Percentiles rank a stretch among this genome's conserved stretches.
These are phyloP conservation scores for Mormyrops attenuatus DNA, from an alignment of 2,797 vertebrate genomes.

Conservation along the genomic window DNA sequence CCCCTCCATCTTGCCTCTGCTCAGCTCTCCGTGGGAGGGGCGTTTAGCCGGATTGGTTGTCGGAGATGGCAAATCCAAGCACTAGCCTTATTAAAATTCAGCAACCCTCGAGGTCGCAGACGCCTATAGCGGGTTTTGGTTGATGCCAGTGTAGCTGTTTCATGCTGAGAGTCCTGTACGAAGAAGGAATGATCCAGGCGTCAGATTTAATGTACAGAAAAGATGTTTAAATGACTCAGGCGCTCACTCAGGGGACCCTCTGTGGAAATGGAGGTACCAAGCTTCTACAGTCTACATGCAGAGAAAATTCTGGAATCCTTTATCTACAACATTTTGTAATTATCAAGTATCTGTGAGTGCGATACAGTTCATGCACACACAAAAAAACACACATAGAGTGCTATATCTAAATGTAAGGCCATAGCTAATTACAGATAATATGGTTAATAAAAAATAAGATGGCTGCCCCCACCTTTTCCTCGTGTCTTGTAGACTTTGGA, in stretches of 20 bases:
- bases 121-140: neutral
- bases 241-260: neutral
- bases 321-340: neutral
- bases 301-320: constrained; percentile 1
- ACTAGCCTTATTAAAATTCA: neutral
- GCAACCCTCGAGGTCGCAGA: neutral
- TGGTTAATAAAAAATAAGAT: neutral
- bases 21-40: constrained; percentile 1
- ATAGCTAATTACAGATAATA: neutral
- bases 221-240: neutral
- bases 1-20: neutral
- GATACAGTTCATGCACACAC: neutral
- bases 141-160: neutral
- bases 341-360: neutral
- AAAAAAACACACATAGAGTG: neutral
- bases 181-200: neutral
- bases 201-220: neutral
- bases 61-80: neutral
- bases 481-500: neutral
- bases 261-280: neutral
- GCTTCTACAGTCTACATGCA: neutral
- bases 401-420: neutral
- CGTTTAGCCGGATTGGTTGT: neutral
- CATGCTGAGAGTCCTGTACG: neutral
- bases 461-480: neutral